A percentile compares a stretch with the other conserved stretches of the same genome.
These are phyloP conservation scores for Diprion similis DNA, from an alignment of 1,140 invertebrate genomes.

Conservation along the genomic window DNA sequence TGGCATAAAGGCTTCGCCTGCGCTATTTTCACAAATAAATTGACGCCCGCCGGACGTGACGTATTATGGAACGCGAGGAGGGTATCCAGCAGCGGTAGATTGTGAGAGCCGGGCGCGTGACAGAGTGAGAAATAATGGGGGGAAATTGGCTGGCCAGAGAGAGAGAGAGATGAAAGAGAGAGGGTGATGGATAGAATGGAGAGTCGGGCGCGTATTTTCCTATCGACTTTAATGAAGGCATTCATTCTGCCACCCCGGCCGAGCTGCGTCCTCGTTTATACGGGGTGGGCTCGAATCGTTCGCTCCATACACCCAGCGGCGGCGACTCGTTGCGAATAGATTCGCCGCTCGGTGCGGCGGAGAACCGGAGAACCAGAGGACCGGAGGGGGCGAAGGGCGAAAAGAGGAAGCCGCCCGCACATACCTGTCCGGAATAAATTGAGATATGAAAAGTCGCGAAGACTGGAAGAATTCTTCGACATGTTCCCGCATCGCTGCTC, in stretches of 20 bases:
- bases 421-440: not conserved
- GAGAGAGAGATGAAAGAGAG: not conserved
- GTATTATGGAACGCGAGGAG: not conserved
- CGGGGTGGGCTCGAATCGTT: not conserved
- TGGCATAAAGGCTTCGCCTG: not conserved
- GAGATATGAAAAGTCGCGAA: too few species aligned
- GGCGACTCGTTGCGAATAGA: not conserved
- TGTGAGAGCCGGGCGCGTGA: not conserved
- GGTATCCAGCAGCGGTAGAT: not conserved
- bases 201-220: not conserved
- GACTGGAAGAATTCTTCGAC: too few species aligned
- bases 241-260: not conserved
- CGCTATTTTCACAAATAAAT: not conserved
- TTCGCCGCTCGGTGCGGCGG: not conserved
- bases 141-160: not conserved
- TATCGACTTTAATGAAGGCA: slow-evolving; percentile 7
- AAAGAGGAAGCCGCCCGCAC: not conserved
- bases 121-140: slow-evolving; percentile 7
- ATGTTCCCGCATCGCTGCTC: too few species aligned
- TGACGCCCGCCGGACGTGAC: slow-evolving; percentile 3
- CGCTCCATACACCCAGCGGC: not conserved
- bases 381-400: not conserved
- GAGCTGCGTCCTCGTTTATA: not conserved
- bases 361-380: not conserved
- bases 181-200: not conserved